Evolutionary conservation across 1,140 invertebrate genomes (phyloP), one percentile per base, ranked within the genome.

Genomic region (Vollenhovia emeryi): DNA sequence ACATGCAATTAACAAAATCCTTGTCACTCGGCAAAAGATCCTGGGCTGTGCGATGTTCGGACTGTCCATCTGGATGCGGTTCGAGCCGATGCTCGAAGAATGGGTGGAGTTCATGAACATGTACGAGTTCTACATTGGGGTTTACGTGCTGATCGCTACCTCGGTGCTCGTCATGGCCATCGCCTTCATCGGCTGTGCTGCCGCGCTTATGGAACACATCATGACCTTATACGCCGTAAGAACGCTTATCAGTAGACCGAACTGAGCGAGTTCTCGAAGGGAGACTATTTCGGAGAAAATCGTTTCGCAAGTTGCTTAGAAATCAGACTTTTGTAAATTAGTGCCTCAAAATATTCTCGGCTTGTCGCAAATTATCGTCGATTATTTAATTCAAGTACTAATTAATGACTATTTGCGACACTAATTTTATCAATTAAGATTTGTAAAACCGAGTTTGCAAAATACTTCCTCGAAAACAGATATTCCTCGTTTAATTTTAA

Each of bases 61-160:
- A 0, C 93, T 98, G 9, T 97, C 97, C 45, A 94, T 98, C 24
- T 98, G 97, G 97, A 95, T 98, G 87, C 96, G 97, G 71, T 95
- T 98, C 24, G 98, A 98, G 87, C 96, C 96, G 3, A 96, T 96
- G 1, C 97, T 98, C 88, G 97, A 97, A 90, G 96, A 98, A 86
- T 98, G 97, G 97, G 96, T 98, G 36, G 95, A 95, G 5, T 96
- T 97, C 79, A 93, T 98, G 27, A 95, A 97, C 60, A 96, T 98
- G 52, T 94, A 96, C 71, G 95, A 97, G 60, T 98, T 97, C 93
- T 98, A 98, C 95, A 97, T 97, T 60, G 98, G 98, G 7, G 95
- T 98, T 76, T 98, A 98, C 89, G 96, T 98, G 50, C 95, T 98
- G 50, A 96, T 98, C 33, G 95, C 96, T 40, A 95, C 96, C 1